Conservation (phyloP, 2,888 invertebrate species). For the Bimastos eiseni region DNA sequence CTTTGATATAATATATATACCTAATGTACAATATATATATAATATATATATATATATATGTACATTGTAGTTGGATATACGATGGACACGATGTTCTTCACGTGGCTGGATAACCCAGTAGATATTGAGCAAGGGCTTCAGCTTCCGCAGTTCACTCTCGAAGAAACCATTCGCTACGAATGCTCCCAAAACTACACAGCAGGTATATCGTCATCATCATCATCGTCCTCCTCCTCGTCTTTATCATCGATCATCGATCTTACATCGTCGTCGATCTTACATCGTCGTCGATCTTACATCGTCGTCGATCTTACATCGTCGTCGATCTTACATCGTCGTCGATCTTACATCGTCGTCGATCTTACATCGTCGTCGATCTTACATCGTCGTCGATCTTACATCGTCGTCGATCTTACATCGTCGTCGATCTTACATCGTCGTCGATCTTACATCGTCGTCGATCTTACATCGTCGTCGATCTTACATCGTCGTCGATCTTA, state of each 20-base stretch:
- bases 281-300: neutral
- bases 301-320: no score
- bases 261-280: no score
- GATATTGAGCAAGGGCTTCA: constrained; percentile 41
- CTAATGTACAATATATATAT: neutral
- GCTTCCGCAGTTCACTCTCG: constrained; percentile 42
- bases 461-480: no score
- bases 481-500: no score
- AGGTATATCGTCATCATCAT: constrained; percentile 33
- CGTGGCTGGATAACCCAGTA: constrained; percentile 42
- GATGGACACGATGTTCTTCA: constrained; percentile 44
- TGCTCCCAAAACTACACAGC: constrained; percentile 46
- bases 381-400: neutral
- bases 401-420: no score
- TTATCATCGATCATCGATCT: neutral
- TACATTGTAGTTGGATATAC: constrained; percentile 46
- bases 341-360: no score
- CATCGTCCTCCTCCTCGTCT: constrained; percentile 21
- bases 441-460: no score
- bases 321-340: no score
- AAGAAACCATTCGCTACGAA: constrained; percentile 42
- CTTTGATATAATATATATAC: neutral
- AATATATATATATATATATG: no score
- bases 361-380: no score
- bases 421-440: neutral